These are phyloP conservation scores for Eptatretus atami DNA, from an alignment of 2,797 vertebrate genomes.

Conservation along the genomic window DNA sequence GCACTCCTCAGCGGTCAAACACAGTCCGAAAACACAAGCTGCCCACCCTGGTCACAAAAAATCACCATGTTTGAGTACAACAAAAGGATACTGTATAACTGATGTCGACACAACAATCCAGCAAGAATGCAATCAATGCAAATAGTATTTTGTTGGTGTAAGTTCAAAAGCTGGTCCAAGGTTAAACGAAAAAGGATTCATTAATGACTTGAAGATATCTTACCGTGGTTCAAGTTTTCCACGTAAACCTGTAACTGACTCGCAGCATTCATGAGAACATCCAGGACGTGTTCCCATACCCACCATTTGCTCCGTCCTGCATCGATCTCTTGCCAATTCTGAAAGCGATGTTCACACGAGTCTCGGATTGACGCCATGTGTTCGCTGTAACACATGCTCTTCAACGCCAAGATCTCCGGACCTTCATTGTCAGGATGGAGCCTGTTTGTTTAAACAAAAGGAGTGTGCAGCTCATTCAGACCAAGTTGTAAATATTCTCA, in stretches of 20 bases:
- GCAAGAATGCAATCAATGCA: no score
- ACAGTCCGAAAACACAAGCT: conserved; percentile 35
- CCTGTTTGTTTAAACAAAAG: conserved; percentile 9
- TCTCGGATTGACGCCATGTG: conserved; percentile 22
- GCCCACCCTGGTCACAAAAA: conserved; percentile 26
- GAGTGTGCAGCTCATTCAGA: background rate
- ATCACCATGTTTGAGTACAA: background rate
- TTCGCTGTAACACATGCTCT: conserved; percentile 24
- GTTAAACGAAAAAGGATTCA: no score
- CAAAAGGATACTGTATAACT: no score
- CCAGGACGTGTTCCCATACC: conserved; percentile 27
- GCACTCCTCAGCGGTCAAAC: conserved; percentile 40
- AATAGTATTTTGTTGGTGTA: no score
- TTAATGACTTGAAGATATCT: conserved; percentile 10
- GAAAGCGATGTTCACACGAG: conserved; percentile 29
- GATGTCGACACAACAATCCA: no score
- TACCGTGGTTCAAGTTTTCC: conserved; percentile 31
- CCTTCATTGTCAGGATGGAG: conserved; percentile 29
- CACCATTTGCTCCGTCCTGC: conserved; percentile 54
- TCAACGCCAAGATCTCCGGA: conserved; percentile 27
- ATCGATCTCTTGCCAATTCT: conserved; percentile 43
- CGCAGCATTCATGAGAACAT: conserved; percentile 23
- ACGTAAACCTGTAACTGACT: conserved; percentile 32
- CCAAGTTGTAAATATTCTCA: background rate
- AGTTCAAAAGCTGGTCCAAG: no score